Evolutionary conservation across 2,888 invertebrate genomes (phyloP).

Genomic region (Apamea monoglypha): DNA sequence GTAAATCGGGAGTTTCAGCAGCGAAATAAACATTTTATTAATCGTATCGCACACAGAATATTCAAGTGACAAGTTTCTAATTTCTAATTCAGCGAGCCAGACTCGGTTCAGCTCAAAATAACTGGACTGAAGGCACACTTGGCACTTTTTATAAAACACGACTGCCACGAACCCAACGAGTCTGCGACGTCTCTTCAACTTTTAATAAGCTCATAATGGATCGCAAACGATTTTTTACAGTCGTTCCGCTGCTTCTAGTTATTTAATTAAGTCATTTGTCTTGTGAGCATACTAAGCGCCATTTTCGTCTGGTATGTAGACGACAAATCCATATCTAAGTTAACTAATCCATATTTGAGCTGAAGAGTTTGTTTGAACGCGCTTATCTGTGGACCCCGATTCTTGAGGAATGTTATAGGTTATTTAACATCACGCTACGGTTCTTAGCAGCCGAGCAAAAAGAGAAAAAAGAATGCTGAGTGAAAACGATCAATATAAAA

Average conservation of each 20-base stretch:
- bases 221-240: conserved; percentile 58
- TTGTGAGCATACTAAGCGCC: conserved; percentile 13
- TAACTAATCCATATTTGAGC: background rate
- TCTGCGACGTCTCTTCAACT: conserved; percentile 59
- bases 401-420: background rate
- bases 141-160: conserved; percentile 65
- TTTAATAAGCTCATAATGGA: conserved; percentile 73
- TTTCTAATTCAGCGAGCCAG: conserved; percentile 65
- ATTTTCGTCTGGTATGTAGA: conserved; percentile 1
- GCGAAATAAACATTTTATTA: conserved; percentile 35
- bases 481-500: background rate
- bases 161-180: conserved; percentile 23
- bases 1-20: conserved; percentile 8
- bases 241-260: conserved; percentile 13
- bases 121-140: conserved; percentile 56
- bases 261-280: conserved; percentile 48
- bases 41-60: conserved; percentile 37
- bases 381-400: background rate
- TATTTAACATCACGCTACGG: background rate
- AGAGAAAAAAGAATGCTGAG: background rate
- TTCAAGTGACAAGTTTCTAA: conserved; percentile 65
- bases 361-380: background rate
- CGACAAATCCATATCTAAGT: conserved; percentile 6
- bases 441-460: background rate
- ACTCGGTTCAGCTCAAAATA: conserved; percentile 71